Percentiles rank a stretch among this genome's conserved stretches.
phyloP scores from a whole-genome alignment of 2,113 vertebrate genomes.

The Lates calcarifer region DNA sequence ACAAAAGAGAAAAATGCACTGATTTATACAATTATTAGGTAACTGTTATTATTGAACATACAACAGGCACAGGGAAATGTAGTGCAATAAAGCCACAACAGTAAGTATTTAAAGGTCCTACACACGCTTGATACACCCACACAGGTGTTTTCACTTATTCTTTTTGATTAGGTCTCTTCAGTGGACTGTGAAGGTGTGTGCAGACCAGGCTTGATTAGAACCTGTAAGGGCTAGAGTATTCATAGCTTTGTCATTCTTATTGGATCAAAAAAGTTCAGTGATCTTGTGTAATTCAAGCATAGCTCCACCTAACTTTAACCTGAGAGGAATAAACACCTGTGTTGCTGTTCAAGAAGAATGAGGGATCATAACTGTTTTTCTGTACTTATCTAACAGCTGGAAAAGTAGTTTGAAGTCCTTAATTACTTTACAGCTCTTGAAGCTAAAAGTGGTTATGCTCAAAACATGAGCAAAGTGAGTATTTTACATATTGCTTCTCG shows the following conservation, averaged over 20 bases:
- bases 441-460: too few species aligned
- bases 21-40: too few species aligned
- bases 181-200: not conserved
- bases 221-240: not conserved
- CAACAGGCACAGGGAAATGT: too few species aligned
- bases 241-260: not conserved
- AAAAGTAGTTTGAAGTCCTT: too few species aligned
- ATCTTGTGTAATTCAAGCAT: not conserved
- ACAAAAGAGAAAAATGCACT: not conserved
- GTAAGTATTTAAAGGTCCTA: too few species aligned
- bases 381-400: not conserved
- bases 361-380: not conserved
- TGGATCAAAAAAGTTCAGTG: not conserved
- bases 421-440: too few species aligned
- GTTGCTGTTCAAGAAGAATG: not conserved
- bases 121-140: too few species aligned
- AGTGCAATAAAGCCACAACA: too few species aligned
- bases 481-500: not conserved
- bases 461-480: too few species aligned
- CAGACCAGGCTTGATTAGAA: not conserved
- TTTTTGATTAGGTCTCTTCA: not conserved
- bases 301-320: not conserved
- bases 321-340: not conserved
- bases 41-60: too few species aligned
- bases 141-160: conserved; percentile 12